These are phyloP conservation scores for Glareola pratincola DNA, from an alignment of 2,113 vertebrate species.

Conservation along the genomic window DNA sequence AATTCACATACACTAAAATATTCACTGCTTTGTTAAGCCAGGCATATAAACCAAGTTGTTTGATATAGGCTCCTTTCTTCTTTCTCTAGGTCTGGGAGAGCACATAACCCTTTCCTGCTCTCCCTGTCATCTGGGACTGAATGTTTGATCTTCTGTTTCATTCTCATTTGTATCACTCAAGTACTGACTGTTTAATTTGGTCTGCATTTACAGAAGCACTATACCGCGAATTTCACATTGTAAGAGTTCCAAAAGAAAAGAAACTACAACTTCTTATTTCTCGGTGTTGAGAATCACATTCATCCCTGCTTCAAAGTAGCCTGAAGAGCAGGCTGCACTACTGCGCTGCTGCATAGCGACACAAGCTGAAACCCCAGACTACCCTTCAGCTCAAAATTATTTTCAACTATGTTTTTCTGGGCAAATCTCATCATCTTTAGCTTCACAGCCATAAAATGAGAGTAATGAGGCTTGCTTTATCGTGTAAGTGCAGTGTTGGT, in stretches of 20 bases:
- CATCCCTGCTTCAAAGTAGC: not conserved
- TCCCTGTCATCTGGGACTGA: not conserved
- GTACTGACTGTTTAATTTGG: not conserved
- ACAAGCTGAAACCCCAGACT: not conserved
- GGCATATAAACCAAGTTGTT: not conserved
- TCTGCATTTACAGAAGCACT: not conserved
- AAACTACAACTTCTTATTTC: not conserved
- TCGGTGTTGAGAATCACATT: not conserved
- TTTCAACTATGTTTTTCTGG: not conserved
- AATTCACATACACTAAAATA: not conserved
- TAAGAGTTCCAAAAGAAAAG: not conserved
- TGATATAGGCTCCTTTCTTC: not conserved
- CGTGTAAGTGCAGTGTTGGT: not conserved
- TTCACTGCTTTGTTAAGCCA: not conserved
- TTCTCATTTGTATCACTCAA: not conserved
- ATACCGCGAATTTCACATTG: rapidly evolving
- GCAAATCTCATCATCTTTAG: not conserved
- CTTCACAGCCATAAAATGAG: not conserved
- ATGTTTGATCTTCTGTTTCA: not conserved
- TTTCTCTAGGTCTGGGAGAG: not conserved
- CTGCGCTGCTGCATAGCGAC: not conserved
- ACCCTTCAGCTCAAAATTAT: not conserved
- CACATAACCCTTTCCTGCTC: not conserved
- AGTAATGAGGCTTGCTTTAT: not conserved
- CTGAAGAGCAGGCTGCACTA: not conserved